Base-by-base conservation (phyloP, 2,797 vertebrate genomes). In the Crenuchus spilurus region DNA sequence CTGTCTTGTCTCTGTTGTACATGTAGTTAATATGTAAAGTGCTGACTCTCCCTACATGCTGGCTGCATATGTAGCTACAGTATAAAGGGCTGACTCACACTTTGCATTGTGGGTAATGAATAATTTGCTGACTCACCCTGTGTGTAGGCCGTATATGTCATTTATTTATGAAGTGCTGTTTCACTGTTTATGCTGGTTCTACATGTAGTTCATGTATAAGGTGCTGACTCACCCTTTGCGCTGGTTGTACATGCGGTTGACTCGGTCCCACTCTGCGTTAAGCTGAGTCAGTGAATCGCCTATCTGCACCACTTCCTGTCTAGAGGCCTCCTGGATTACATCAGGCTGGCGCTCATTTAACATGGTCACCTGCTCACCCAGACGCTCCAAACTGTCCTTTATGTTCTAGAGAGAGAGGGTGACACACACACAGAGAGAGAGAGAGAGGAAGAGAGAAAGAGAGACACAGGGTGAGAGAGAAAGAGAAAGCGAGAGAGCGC, bases 321-420 rank as follows among this genome's bases (percentile, higher is more conserved):
- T 93, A 28, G 95, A 94, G 18, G 96, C 95, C 73, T 94, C 93
- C 4, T 86, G 76, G 61, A 97, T 94, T 74, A 91, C 92, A 46
- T 99, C 96, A 0, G 95, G 95, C 55, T 98, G 97, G 20, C 88
- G 92, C 81, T 98, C 95, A 11, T 98, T 95, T 85, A 98, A 92
- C 28, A 85, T 70, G 0, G 93, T 88, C 44, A 98, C 92, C 84
- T 94, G 94, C 35, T 98, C 96, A 0, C 92, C 91, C 0, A 98
- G 89, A 76, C 57, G 91, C 77, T 99, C 97, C 84, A 99, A 88
- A 70, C 88, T 93, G 44, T 95, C 94, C 86, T 95, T 95, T 84
- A 98, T 90, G 65, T 86, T 94, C 98, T 99, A 60, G 0, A 58
- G 75, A 8, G 86, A 84, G 72, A 72, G 35, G 54, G 20, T 49